A percentile compares a stretch with the other conserved stretches of the same genome.
These are phyloP conservation scores for Paelopatides confundens DNA, from an alignment of 53 echinoderm and acorn worm species.

Conservation along the genomic window DNA sequence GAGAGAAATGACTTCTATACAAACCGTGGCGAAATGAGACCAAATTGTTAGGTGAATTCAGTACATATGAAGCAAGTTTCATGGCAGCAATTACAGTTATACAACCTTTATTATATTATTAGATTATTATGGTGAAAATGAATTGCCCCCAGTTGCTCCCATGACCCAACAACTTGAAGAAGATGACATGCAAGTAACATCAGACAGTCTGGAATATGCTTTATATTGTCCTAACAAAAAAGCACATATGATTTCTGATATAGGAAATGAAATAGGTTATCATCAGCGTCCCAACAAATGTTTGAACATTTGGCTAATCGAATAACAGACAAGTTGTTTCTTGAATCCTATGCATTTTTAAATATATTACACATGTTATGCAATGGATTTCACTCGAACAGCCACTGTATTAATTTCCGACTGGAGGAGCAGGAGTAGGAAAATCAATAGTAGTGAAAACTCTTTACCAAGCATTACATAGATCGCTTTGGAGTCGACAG, in stretches of 20 bases:
- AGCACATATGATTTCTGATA: neutral
- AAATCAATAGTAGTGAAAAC: constrained; percentile 3
- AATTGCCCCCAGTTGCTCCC: neutral
- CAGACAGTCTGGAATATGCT: neutral
- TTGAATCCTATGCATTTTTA: neutral
- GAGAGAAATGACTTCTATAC: constrained; percentile 29
- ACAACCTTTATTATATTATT: too few relatives aligned
- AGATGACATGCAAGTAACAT: neutral
- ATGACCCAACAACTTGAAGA: neutral
- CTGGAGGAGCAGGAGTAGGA: constrained; percentile 21
- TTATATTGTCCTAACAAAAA: constrained; percentile 21
- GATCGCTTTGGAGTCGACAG: neutral
- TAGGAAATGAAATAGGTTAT: neutral
- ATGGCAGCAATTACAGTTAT: neutral
- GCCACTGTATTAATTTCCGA: constrained; percentile 42
- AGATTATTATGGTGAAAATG: neutral
- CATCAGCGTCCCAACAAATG: neutral
- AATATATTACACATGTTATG: constrained; percentile 53
- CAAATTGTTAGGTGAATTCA: neutral
- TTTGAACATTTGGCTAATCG: neutral
- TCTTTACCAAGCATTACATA: constrained; percentile 23
- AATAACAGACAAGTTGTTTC: neutral
- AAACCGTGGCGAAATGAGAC: constrained; percentile 48
- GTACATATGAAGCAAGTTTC: neutral
- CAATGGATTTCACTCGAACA: constrained; percentile 28